Conservation (phyloP, 1,140 invertebrate species). For the Aleiodes sp. region DNA sequence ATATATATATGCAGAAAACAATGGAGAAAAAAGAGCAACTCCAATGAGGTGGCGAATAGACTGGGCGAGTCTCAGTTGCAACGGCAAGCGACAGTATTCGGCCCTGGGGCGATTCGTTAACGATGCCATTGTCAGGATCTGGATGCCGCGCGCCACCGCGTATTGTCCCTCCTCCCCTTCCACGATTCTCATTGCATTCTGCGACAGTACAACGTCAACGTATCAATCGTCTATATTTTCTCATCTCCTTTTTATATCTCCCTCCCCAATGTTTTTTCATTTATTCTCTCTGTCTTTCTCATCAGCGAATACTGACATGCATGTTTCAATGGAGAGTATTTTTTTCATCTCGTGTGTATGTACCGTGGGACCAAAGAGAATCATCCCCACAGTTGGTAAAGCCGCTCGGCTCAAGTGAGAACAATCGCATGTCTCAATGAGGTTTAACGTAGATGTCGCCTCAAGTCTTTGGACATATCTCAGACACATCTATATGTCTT, state of each 20-base stretch:
- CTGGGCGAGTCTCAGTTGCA: not conserved
- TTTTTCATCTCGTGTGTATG: not conserved
- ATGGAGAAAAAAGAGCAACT: not conserved
- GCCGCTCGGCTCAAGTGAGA: slow-evolving; percentile 26
- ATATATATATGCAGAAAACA: slow-evolving; percentile 6
- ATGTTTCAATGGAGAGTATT: not conserved
- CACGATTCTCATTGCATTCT: slow-evolving; percentile 54
- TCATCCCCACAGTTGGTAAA: slow-evolving; percentile 28
- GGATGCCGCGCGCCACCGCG: not conserved
- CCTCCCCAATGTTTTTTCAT: slow-evolving; percentile 18
- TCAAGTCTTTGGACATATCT: slow-evolving; percentile 8
- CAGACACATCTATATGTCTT: no score
- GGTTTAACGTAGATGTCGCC: slow-evolving; percentile 34
- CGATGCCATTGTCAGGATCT: slow-evolving; percentile 61
- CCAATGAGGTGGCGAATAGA: slow-evolving; percentile 27
- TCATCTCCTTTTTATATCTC: not conserved
- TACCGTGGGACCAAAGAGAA: not conserved
- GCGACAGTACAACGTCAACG: slow-evolving; percentile 30
- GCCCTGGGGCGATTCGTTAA: slow-evolving; percentile 60
- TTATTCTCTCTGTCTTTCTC: not conserved
- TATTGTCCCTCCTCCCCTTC: slow-evolving; percentile 57
- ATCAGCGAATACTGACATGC: no score
- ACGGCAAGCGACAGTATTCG: not conserved
- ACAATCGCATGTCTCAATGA: slow-evolving; percentile 28
- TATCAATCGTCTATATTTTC: not conserved